Evolutionary conservation across 1,140 invertebrate species (phyloP).

Genomic region (Latrodectus geometricus): DNA sequence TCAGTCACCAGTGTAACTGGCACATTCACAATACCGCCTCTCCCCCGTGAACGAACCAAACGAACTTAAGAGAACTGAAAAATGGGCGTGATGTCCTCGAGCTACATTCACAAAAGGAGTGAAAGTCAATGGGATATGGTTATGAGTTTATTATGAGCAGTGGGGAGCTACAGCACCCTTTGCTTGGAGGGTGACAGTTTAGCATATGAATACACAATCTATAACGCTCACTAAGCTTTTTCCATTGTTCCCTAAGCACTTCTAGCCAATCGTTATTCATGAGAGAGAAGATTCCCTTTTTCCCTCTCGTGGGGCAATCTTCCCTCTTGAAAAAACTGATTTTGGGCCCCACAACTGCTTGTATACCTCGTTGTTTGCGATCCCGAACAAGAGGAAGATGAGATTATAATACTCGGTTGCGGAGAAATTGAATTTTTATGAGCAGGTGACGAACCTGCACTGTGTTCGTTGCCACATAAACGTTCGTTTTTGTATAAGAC

Average conservation of each 20-base stretch:
- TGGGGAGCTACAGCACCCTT: neutral
- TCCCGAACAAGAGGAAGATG: neutral
- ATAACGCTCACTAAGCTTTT: conserved; percentile 7
- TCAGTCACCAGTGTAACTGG: too few relatives aligned
- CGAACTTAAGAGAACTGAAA: neutral
- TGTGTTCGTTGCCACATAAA: neutral
- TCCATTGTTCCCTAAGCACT: conserved; percentile 20
- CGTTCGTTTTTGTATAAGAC: conserved; percentile 16
- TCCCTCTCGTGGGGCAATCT: neutral
- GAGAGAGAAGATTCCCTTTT: conserved; percentile 10
- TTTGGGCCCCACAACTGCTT: neutral
- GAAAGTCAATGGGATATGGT: conserved; percentile 56
- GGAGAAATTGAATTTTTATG: neutral
- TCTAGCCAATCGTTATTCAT: neutral
- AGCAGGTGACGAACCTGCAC: neutral
- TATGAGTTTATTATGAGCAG: conserved; percentile 45
- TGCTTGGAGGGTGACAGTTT: conserved; percentile 10
- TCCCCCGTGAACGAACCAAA: neutral
- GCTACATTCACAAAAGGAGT: neutral
- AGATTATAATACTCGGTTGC: neutral
- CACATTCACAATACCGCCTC: neutral
- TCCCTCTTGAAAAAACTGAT: conserved; percentile 6
- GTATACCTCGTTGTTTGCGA: neutral
- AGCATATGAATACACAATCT: conserved; percentile 36
- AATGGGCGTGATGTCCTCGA: conserved; percentile 7